These are phyloP conservation scores for Meloidogyne chitwoodi DNA, from an alignment of 1,140 invertebrate genomes.

Conservation along the genomic window DNA sequence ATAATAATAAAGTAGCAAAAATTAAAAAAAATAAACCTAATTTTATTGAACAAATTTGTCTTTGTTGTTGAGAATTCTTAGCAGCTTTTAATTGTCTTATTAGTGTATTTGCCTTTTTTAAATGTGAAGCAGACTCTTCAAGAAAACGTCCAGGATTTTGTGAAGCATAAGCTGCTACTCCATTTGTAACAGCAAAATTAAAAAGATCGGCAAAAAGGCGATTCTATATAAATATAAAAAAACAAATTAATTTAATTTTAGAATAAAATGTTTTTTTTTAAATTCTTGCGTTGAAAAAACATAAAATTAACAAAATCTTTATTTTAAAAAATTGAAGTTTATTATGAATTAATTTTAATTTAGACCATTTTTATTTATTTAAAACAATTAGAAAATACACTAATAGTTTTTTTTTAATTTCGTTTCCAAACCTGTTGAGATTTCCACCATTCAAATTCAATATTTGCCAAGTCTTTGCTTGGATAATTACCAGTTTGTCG, in stretches of 20 bases:
- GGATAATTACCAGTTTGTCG: conserved; percentile 32
- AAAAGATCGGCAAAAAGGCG: conserved; percentile 43
- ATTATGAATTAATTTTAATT: too few species aligned
- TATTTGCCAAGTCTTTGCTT: conserved; percentile 29
- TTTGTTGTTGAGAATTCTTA: not conserved
- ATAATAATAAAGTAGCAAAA: too few species aligned
- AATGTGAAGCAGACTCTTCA: conserved; percentile 32
- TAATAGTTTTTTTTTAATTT: not conserved
- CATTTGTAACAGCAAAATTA: conserved; percentile 30
- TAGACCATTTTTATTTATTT: too few species aligned
- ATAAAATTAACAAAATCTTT: too few species aligned
- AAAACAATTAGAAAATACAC: not conserved
- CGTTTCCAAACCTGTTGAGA: conserved; percentile 32
- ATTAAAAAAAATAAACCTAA: not conserved
- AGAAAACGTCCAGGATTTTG: conserved; percentile 47
- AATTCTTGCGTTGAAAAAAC: too few species aligned
- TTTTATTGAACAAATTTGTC: not conserved
- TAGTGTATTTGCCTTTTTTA: conserved; percentile 21
- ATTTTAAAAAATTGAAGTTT: too few species aligned
- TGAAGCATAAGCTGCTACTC: conserved; percentile 41
- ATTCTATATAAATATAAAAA: conserved; percentile 36
- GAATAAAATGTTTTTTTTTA: too few species aligned
- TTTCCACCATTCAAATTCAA: conserved; percentile 40
- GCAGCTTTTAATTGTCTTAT: conserved; percentile 22
- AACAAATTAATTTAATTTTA: too few species aligned